phyloP scores from a whole-genome alignment of 92 coral and sea anemone genomes.

The Paramuricea clavata region DNA sequence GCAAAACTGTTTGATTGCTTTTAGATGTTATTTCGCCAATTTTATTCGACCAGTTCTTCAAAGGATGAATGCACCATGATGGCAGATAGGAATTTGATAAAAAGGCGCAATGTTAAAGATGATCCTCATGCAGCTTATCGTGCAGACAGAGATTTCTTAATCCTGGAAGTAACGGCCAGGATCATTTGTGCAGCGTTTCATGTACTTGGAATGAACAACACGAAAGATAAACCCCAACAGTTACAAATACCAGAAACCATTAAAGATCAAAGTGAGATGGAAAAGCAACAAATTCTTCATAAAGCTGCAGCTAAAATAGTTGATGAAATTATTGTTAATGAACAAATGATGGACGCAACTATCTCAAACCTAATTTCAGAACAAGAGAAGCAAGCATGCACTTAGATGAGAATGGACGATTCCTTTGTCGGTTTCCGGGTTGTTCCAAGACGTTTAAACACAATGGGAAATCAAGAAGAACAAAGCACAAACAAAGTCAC shows the following conservation, averaged over 20 bases:
- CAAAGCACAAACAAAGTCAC: neutral
- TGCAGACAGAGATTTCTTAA: conserved; percentile 57
- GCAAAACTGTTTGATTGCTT: neutral
- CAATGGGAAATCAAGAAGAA: neutral
- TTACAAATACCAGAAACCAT: conserved; percentile 51
- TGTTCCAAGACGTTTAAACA: conserved; percentile 1
- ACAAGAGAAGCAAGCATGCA: conserved; percentile 45
- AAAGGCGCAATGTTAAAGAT: conserved; percentile 58
- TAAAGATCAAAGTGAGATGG: neutral
- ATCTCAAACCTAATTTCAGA: conserved; percentile 27
- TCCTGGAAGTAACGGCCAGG: conserved; percentile 48
- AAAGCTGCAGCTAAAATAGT: conserved; percentile 56
- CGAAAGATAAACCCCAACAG: conserved; percentile 10
- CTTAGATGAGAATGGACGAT: neutral
- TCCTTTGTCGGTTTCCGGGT: conserved; percentile 9
- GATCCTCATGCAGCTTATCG: conserved; percentile 64
- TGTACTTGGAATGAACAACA: conserved; percentile 51
- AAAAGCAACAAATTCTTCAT: conserved; percentile 37
- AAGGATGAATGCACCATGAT: conserved; percentile 58
- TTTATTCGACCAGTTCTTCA: conserved; percentile 49
- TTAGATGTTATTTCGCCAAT: conserved; percentile 52
- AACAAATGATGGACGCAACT: conserved; percentile 34
- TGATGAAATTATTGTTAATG: conserved; percentile 48
- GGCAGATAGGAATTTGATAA: conserved; percentile 59
- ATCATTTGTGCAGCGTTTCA: conserved; percentile 51